Conservation (phyloP, 1,140 invertebrate species). For the Apis dorsata region DNA sequence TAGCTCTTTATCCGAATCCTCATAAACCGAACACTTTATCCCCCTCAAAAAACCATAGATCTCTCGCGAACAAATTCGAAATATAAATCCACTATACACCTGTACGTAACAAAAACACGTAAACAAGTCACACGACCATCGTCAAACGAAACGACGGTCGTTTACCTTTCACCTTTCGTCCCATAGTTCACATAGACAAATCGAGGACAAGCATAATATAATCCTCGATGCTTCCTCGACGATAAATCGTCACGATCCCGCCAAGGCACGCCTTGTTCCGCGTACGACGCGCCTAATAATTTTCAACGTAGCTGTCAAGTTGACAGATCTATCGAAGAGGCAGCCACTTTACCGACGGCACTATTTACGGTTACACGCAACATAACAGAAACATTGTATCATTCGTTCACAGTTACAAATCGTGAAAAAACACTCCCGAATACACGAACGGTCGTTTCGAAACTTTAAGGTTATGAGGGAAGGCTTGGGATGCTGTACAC, state of each 20-base stretch:
- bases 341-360: neutral
- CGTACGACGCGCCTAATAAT: neutral
- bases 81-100: neutral
- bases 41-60: neutral
- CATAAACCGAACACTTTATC: neutral
- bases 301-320: neutral
- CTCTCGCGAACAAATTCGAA: neutral
- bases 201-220: neutral
- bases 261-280: conserved; percentile 5
- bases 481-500: conserved; percentile 6
- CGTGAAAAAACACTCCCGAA: neutral
- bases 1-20: neutral
- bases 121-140: neutral
- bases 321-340: conserved; percentile 4
- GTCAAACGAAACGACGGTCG: neutral
- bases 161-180: neutral
- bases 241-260: neutral
- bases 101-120: neutral
- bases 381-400: no score
- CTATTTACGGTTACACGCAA: conserved; percentile 6
- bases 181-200: neutral
- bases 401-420: neutral
- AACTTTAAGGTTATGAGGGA: conserved; percentile 34
- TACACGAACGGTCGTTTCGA: neutral
- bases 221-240: neutral